These are phyloP conservation scores for Sinella curviseta DNA, from an alignment of 1,140 invertebrate species.

Conservation along the genomic window DNA sequence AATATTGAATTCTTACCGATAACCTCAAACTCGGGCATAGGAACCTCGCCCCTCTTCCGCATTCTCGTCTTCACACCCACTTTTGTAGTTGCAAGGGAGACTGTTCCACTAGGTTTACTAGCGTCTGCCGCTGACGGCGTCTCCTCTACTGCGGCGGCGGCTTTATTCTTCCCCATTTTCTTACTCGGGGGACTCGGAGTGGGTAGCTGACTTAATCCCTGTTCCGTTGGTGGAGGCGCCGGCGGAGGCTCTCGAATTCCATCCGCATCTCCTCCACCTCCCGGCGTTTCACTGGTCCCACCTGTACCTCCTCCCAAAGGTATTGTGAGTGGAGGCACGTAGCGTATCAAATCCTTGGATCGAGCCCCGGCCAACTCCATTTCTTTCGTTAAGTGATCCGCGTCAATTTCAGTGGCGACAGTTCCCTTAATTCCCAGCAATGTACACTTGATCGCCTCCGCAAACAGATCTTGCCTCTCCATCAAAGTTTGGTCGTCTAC, in stretches of 20 bases:
- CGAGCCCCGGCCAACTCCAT: constrained; percentile 30
- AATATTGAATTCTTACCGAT: not conserved
- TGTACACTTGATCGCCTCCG: constrained; percentile 31
- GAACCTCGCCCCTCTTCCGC: not conserved
- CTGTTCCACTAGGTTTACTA: not conserved
- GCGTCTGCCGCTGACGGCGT: not conserved
- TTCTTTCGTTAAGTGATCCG: not conserved
- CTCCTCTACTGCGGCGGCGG: not conserved
- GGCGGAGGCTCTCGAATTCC: constrained; percentile 11
- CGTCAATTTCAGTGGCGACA: not conserved
- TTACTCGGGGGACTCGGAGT: not conserved
- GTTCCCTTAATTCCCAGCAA: not conserved
- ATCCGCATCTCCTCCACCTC: not conserved
- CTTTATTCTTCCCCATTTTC: constrained; percentile 1
- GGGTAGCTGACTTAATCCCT: not conserved
- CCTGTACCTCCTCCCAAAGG: not conserved
- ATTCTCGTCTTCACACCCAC: constrained; percentile 17
- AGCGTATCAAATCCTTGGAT: constrained; percentile 33
- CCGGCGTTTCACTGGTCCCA: not conserved
- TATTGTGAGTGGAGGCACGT: not conserved
- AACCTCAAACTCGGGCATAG: not conserved
- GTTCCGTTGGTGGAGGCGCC: not conserved
- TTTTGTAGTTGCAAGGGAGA: not conserved
- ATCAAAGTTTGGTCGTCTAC: not conserved
- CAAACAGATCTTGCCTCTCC: constrained; percentile 28